phyloP scores from a whole-genome alignment of 2,113 vertebrate genomes.

The Prietella phreatophila region DNA sequence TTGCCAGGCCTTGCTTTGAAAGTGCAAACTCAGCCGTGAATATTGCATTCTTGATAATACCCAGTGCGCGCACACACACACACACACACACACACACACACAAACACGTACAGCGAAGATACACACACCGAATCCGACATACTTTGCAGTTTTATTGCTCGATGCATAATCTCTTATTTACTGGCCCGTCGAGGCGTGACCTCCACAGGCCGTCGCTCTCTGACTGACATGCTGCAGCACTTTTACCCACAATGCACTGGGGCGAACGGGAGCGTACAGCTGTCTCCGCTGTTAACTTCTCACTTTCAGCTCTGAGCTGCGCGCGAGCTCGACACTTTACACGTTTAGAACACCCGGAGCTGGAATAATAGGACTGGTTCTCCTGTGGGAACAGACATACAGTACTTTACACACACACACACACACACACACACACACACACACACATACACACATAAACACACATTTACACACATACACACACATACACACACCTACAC shows the following conservation, averaged over 20 bases:
- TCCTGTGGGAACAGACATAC: background rate
- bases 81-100: constrained; percentile 28
- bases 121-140: constrained; percentile 32
- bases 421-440: background rate
- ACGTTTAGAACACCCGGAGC: constrained; percentile 4
- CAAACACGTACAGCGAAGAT: background rate
- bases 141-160: constrained; percentile 70
- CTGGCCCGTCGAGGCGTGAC: constrained; percentile 68
- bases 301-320: constrained; percentile 50
- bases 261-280: constrained; percentile 57
- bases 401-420: background rate
- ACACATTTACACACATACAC: too few species aligned
- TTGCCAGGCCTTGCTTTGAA: constrained; percentile 42
- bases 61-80: constrained; percentile 32
- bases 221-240: constrained; percentile 70
- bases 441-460: too few species aligned
- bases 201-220: constrained; percentile 65
- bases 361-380: background rate
- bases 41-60: constrained; percentile 53
- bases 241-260: constrained; percentile 62
- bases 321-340: constrained; percentile 19
- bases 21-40: constrained; percentile 57
- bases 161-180: constrained; percentile 76
- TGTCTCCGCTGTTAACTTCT: constrained; percentile 54
- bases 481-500: too few species aligned